Evolutionary conservation across 2,888 invertebrate species (phyloP), one percentile per base, ranked within the genome.

Genomic region (Leucophenga maculata): DNA sequence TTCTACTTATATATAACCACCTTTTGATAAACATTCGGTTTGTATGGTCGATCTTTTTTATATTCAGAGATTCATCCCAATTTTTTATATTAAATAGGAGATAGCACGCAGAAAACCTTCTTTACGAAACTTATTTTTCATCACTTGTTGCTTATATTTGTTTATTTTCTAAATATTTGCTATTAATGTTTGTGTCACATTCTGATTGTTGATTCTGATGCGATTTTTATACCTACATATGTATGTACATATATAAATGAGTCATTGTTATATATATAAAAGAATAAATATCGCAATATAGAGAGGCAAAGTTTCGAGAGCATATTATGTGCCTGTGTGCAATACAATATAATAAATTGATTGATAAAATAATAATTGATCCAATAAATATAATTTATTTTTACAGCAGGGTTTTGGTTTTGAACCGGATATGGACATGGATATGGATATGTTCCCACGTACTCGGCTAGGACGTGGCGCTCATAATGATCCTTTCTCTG

Each of bases 341-440:
- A 48, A 3, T 52, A 46, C 20, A 26, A 26, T 26, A 26, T 4
- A 3, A 3, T 26, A 4, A 26, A 26, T 26, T 4, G 3, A 26
- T 26, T 39, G 11, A 39, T 6, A 39, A 6, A 39, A 39, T 9
- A 8, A 39, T 39, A 11, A 50, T 50, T 50, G 26, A 50, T 62
- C 65, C 70, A 60, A 66, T 31, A 65, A 62, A 1, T 50, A 13
- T 6, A 11, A 32, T 8, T 32, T 62, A 8, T 26, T 59, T 32
- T 74, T 72, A 14, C 82, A 88, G 88, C 85, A 86, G 77, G 80
- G 83, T 69, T 88, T 89, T 83, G 86, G 87, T 69, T 87, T 88
- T 67, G 88, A 87, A 73, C 85, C 86, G 22, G 80, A 84, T 65
- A 84, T 85, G 78, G 83, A 85, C 70, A 85, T 86, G 75, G 87